Conservation (phyloP, 2,888 invertebrate species). For the Meghimatium bilineatum region DNA sequence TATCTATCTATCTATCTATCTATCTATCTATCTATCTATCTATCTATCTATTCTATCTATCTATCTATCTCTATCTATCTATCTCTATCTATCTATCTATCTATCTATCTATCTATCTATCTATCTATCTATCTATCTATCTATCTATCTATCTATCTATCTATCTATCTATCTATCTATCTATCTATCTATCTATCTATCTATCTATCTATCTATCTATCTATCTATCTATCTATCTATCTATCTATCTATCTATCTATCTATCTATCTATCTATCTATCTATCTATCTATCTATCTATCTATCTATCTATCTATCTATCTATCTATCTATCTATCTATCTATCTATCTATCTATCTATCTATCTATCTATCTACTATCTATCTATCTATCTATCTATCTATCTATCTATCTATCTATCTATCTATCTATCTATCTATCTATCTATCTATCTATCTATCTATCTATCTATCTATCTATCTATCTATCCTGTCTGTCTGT, state of each 20-base stretch:
- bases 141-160: neutral
- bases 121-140: slow-evolving; percentile 7
- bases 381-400: neutral
- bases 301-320: neutral
- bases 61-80: too few species aligned
- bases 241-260: slow-evolving; percentile 13
- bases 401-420: neutral
- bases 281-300: slow-evolving; percentile 13
- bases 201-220: slow-evolving; percentile 12
- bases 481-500: too few species aligned
- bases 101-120: slow-evolving; percentile 11
- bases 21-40: slow-evolving; percentile 8
- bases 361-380: neutral
- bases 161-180: slow-evolving; percentile 4
- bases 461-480: neutral
- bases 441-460: neutral
- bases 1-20: neutral
- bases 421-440: neutral
- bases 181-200: slow-evolving; percentile 17
- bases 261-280: slow-evolving; percentile 10
- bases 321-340: neutral
- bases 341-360: neutral
- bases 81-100: too few species aligned
- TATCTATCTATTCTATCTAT: too few species aligned
- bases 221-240: slow-evolving; percentile 16